Conservation (phyloP, 2,113 vertebrate species). For the Gnathonemus longibarbis region DNA sequence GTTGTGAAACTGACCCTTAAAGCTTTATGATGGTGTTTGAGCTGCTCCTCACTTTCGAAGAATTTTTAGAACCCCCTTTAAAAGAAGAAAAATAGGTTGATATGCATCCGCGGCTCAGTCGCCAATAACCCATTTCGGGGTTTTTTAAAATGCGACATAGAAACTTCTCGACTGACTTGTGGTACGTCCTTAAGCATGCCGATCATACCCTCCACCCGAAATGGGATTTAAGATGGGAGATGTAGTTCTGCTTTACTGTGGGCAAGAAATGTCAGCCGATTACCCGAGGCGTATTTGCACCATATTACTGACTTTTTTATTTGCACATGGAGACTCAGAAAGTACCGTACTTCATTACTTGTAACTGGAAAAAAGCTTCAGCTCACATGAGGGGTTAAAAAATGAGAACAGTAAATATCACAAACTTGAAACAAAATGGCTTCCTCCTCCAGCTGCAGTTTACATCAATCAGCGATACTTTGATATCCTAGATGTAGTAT, state of each 20-base stretch:
- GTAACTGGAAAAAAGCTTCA: not conserved
- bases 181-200: not conserved
- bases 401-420: not conserved
- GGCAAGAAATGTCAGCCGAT: not conserved
- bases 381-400: not conserved
- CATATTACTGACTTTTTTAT: not conserved
- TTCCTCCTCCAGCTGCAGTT: not conserved
- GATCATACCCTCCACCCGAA: not conserved
- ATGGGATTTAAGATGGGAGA: not conserved
- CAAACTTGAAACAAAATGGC: constrained; percentile 10
- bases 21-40: constrained; percentile 21
- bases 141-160: not conserved
- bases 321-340: not conserved
- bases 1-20: constrained; percentile 26
- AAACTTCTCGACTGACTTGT: not conserved
- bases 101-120: not conserved
- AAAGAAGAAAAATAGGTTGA: not conserved
- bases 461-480: not conserved
- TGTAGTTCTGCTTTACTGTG: not conserved
- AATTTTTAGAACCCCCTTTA: not conserved
- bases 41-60: not conserved
- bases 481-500: not conserved
- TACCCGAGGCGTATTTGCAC: not conserved
- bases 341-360: not conserved
- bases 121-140: not conserved